Percentiles rank a stretch among this genome's conserved stretches.
Evolutionary conservation across 2,797 vertebrate species (phyloP).

Genomic region (Manis crassicaudata): DNA sequence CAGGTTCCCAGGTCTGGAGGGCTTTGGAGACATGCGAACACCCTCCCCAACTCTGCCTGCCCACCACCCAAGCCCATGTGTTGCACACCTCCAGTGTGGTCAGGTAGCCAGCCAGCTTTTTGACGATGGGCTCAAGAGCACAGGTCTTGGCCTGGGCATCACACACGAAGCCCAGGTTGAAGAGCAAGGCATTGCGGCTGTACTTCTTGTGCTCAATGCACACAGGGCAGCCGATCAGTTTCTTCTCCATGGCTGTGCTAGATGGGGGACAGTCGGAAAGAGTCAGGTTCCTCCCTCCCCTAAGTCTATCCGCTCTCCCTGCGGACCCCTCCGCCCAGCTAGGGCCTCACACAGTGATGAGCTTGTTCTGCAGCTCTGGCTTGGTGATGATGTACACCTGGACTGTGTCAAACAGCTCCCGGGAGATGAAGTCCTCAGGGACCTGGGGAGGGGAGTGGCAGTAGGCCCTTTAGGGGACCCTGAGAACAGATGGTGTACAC

Average conservation of each 20-base stretch:
- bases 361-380: slow-evolving; percentile 98
- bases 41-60: neutral
- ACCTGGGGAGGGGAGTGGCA: slow-evolving; percentile 87
- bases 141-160: slow-evolving; percentile 96
- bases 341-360: slow-evolving; percentile 96
- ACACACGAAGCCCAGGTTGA: slow-evolving; percentile 97
- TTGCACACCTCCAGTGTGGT: slow-evolving; percentile 95
- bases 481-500: neutral
- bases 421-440: slow-evolving; percentile 98
- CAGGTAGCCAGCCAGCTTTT: slow-evolving; percentile 98
- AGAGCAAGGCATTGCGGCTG: slow-evolving; percentile 96
- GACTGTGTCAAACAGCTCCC: slow-evolving; percentile 98
- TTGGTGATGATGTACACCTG: slow-evolving; percentile 99
- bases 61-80: slow-evolving; percentile 32
- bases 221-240: slow-evolving; percentile 97
- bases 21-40: neutral
- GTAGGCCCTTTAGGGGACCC: neutral
- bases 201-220: slow-evolving; percentile 99
- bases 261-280: neutral
- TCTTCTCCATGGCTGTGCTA: slow-evolving; percentile 99
- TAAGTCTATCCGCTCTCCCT: neutral
- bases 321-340: neutral
- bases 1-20: neutral
- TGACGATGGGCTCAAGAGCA: slow-evolving; percentile 96
- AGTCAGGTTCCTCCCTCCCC: slow-evolving; percentile 17